Evolutionary conservation across 2,113 vertebrate genomes (phyloP).

Genomic region (Ancistrus triradiatus): DNA sequence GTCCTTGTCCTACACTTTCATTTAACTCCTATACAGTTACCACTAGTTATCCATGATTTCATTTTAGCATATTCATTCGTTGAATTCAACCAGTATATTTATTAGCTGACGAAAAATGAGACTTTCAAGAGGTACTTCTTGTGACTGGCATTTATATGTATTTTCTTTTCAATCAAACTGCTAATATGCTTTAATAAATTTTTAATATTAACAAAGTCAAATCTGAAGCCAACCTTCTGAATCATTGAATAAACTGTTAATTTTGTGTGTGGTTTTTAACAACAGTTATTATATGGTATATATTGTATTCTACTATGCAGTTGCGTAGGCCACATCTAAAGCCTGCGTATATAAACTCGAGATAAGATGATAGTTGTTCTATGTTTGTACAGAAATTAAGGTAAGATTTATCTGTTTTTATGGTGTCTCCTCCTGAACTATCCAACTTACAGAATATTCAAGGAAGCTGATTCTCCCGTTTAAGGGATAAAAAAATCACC

Average conservation of each 20-base stretch:
- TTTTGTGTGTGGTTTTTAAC: background rate
- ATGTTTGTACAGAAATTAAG: slow-evolving; percentile 46
- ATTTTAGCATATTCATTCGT: slow-evolving; percentile 52
- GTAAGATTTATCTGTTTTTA: slow-evolving; percentile 46
- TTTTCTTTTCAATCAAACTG: slow-evolving; percentile 64
- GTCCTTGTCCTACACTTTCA: slow-evolving; percentile 23
- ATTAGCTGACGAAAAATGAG: slow-evolving; percentile 70
- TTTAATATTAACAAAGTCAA: slow-evolving; percentile 62
- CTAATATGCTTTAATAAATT: slow-evolving; percentile 76
- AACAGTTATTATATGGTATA: no score
- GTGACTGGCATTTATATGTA: slow-evolving; percentile 66
- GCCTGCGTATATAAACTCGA: slow-evolving; percentile 32
- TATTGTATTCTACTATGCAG: slow-evolving; percentile 20
- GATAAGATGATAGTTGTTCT: slow-evolving; percentile 49
- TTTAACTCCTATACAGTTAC: slow-evolving; percentile 58
- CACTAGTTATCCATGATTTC: slow-evolving; percentile 51
- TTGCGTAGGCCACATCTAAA: slow-evolving; percentile 3
- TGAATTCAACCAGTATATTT: slow-evolving; percentile 70
- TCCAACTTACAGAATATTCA: slow-evolving; percentile 24
- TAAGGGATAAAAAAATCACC: slow-evolving; percentile 40
- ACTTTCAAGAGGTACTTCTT: slow-evolving; percentile 62
- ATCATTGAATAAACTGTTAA: slow-evolving; percentile 10
- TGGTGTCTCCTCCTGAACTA: slow-evolving; percentile 32
- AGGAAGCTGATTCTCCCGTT: slow-evolving; percentile 33
- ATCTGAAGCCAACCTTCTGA: slow-evolving; percentile 17